Evolutionary conservation across 2,888 invertebrate species (phyloP), one percentile per base, ranked within the genome.

Genomic region (Listrodromus nycthemerus): DNA sequence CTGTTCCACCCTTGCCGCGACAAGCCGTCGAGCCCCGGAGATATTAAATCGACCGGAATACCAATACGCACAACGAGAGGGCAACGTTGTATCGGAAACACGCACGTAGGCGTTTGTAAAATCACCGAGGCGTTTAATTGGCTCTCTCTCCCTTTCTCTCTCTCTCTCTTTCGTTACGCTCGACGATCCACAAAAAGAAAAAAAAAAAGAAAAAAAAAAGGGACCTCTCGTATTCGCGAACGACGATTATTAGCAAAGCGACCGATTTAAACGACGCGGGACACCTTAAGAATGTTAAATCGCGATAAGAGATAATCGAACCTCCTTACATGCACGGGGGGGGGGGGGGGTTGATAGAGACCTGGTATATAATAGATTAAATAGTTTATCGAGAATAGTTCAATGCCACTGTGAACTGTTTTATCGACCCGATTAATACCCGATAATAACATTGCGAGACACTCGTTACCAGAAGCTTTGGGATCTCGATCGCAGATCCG

Each of bases 51-150:
- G 27, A 16, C 33, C 19, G 13, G 13, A 13, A 48, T 30, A 41
- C 63, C 41, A 6, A 13, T 24, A 69, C 7, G 16, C 52, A 37
- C 41, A 74, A 48, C 1, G 6, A 61, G 30, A n/a, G 7, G 8
- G 16, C 61, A 24, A 55, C 27, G 61, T 30, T 24, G 27, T 77
- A 77, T 76, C 27, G 50, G 30, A 69, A 27, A 77, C 77, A 69
- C 70, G 63, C 70, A 66, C 65, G 76, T 81, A 58, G 71, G 76
- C 71, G 76, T 80, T 19, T 30, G 52, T 21, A 70, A 76, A 82
- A 37, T 67, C 77, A 77, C 77, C 71, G 82, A 82, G 76, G 71
- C 82, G 82, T 82, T 82, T 77, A 82, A 82, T 82, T 82, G 82
- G 27, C 77, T 77, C 71, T 73, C 77, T 45, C 33, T 33, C 33